Base-by-base conservation (phyloP, 2,113 vertebrate species). In the Ochotona princeps region DNA sequence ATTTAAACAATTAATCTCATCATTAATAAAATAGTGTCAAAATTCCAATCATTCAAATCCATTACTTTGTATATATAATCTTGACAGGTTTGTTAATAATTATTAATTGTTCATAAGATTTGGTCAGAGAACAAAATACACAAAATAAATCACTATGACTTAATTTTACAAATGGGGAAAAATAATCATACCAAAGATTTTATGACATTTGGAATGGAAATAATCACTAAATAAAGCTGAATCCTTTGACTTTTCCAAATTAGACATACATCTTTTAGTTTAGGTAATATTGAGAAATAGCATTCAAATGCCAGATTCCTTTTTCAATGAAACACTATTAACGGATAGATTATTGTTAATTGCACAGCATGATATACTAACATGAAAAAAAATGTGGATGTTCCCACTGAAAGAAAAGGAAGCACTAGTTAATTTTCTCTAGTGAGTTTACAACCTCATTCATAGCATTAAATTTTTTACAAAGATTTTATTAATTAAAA, bases 1-100 rank as follows among this genome's bases (percentile, higher is more conserved):
- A 21, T 20, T 92, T 87, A 89, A 92, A 20, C 18, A 89, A 63
- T 14, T 51, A 70, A 74, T 67, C 10, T 69, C 10, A 73, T 79
- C 14, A 61, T 44, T 92, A 94, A 76, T 89, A 84, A 93, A 92
- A 93, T 8, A 67, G 78, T 81, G 35, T n/a, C 66, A 93, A 30
- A 80, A 83, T 38, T 72, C 20, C 7, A 28, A 28, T 80, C 95
- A 74, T 9, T 5, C 82, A 69, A 20, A 23, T 49, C 63, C 8
- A 75, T 83, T 61, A 69, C 1, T 95, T 96, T 94, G 95, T 95
- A 82, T 60, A 30, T 93, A 66, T 14, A 66, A 72, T 96, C 84
- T 92, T 94, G 63, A 61, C 66, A 78, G 44, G 44, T 57, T 76
- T 93, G 89, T 47, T 89, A 15, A 18, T 76, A 30, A 90, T 76